phyloP scores from a whole-genome alignment of 2,113 vertebrate species.

The Carassius auratus region DNA sequence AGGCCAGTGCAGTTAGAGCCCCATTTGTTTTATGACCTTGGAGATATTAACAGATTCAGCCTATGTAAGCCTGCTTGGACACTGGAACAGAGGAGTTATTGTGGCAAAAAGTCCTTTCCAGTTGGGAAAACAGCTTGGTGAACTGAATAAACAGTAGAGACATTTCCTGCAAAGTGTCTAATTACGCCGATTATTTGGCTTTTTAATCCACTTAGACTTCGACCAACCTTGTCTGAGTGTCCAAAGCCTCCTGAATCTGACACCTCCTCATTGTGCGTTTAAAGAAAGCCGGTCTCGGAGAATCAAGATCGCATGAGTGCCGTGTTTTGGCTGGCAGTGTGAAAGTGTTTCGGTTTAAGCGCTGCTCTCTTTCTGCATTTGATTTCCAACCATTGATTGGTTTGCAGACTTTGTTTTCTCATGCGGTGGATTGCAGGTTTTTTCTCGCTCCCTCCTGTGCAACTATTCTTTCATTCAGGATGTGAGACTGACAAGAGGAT shows the following conservation, averaged over 20 bases:
- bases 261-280: background rate
- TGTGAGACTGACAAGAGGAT: slow-evolving; percentile 43
- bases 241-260: background rate
- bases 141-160: background rate
- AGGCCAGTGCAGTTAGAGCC: slow-evolving; percentile 52
- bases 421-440: slow-evolving; percentile 8
- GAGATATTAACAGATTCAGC: slow-evolving; percentile 40
- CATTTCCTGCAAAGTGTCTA: background rate
- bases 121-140: background rate
- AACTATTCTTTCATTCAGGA: slow-evolving; percentile 48
- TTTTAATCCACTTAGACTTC: background rate
- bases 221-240: no score
- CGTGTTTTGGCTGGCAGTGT: slow-evolving; percentile 39
- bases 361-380: slow-evolving; percentile 40
- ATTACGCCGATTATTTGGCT: background rate
- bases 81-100: background rate
- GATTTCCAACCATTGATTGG: slow-evolving; percentile 46
- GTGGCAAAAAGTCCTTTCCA: background rate
- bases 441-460: background rate
- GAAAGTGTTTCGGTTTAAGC: slow-evolving; percentile 41
- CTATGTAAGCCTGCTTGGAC: background rate
- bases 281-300: background rate
- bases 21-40: slow-evolving; percentile 56
- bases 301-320: background rate
- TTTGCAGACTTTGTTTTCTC: slow-evolving; percentile 34